These are phyloP conservation scores for Mugil cephalus DNA, from an alignment of 2,113 vertebrate genomes.

Conservation along the genomic window DNA sequence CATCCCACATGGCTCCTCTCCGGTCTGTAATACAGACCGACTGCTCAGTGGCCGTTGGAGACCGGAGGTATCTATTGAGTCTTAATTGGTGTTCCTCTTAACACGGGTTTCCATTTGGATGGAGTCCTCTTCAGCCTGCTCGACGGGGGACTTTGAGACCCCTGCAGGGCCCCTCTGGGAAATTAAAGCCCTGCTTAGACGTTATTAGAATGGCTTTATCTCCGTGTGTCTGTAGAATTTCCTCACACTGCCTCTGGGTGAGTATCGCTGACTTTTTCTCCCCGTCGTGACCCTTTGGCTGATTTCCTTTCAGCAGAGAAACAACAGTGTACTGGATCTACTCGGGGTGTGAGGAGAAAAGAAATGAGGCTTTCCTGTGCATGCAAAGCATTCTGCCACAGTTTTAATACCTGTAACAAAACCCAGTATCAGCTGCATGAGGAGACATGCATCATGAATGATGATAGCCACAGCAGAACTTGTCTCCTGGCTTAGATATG, in stretches of 20 bases:
- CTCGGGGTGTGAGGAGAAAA: too few relatives aligned
- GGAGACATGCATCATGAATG: too few relatives aligned
- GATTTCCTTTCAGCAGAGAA: constrained; percentile 5
- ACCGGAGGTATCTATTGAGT: not conserved
- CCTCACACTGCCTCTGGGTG: not conserved
- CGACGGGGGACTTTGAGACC: constrained; percentile 35
- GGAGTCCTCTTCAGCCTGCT: constrained; percentile 30
- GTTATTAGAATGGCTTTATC: constrained; percentile 45
- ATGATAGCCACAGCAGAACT: too few relatives aligned
- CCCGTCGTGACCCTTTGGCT: not conserved
- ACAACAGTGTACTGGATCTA: not conserved
- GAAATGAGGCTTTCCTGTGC: too few relatives aligned
- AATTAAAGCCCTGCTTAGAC: constrained; percentile 57
- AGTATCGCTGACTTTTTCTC: not conserved
- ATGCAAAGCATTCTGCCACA: not conserved
- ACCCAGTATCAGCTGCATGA: not conserved
- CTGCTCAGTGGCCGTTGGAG: constrained; percentile 33
- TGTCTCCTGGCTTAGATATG: too few relatives aligned
- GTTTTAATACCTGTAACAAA: not conserved
- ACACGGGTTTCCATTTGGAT: constrained; percentile 25
- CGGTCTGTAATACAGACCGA: constrained; percentile 5
- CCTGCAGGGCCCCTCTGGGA: constrained; percentile 38
- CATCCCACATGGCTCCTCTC: not conserved
- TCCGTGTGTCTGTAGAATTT: not conserved
- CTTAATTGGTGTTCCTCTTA: constrained; percentile 62